phyloP scores from a whole-genome alignment of 2,888 invertebrate genomes.

The Platycnemis pennipes region DNA sequence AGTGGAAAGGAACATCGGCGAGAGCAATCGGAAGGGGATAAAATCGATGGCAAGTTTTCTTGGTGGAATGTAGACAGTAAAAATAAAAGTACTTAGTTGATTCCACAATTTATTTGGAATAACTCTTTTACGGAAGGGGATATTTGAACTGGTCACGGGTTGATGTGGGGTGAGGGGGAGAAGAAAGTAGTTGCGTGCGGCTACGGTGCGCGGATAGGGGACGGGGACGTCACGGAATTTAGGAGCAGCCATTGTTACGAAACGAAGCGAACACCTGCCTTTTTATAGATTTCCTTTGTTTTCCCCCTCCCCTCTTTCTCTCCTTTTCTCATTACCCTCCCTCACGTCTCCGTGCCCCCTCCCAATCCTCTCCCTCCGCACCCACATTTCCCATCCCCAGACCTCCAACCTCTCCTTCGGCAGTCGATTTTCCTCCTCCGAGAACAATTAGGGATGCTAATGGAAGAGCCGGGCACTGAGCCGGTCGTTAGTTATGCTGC shows the following conservation, averaged over 20 bases:
- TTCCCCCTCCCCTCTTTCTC: background rate
- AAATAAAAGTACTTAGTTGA: too few species aligned
- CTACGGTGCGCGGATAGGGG: constrained; percentile 26
- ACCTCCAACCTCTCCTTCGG: background rate
- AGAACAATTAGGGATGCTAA: constrained; percentile 60
- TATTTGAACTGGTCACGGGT: background rate
- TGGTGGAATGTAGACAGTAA: too few species aligned
- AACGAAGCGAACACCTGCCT: constrained; percentile 61
- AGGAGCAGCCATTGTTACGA: constrained; percentile 66
- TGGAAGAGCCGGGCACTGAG: constrained; percentile 30
- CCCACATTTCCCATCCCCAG: background rate
- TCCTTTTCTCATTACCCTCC: background rate
- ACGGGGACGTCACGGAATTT: constrained; percentile 54
- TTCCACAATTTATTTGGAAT: too few species aligned
- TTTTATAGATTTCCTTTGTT: constrained; percentile 61
- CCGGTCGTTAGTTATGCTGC: constrained; percentile 62
- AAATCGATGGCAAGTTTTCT: too few species aligned
- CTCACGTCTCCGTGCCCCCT: background rate
- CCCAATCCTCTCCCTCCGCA: background rate
- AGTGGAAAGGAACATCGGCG: background rate
- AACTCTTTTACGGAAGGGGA: too few species aligned
- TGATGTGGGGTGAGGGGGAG: background rate
- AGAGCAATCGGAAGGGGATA: background rate
- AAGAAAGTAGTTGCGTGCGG: constrained; percentile 39
- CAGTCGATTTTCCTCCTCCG: constrained; percentile 38